Conservation (phyloP, 2,797 vertebrate species). For the Anguilla megastoma region DNA sequence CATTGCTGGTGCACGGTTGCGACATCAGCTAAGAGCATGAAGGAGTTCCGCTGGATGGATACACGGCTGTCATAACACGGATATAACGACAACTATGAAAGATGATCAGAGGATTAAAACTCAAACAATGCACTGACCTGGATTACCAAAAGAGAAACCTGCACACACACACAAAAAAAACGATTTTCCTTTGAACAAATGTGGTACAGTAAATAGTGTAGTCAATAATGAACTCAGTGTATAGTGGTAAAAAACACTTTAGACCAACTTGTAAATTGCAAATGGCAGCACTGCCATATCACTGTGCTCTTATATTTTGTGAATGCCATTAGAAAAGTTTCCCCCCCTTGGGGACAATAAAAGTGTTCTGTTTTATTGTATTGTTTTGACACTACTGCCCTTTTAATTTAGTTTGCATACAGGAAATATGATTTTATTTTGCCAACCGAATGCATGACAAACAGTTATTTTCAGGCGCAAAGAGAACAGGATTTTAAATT, state of each 20-base stretch:
- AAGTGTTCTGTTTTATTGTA: neutral
- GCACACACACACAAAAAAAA: conserved; percentile 70
- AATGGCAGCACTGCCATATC: neutral
- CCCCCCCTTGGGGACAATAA: neutral
- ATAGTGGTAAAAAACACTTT: neutral
- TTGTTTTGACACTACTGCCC: neutral
- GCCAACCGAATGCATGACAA: neutral
- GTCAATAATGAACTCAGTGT: neutral
- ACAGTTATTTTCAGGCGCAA: neutral
- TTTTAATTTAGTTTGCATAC: neutral
- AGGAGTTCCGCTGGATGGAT: neutral
- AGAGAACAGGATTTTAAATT: neutral
- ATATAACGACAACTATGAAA: neutral
- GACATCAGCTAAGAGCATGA: neutral
- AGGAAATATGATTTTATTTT: conserved; percentile 2
- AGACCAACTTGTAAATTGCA: neutral
- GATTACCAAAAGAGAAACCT: conserved; percentile 70
- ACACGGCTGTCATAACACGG: neutral
- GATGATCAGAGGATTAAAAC: neutral
- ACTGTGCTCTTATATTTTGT: neutral
- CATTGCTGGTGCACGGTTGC: neutral
- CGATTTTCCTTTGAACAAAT: conserved; percentile 40
- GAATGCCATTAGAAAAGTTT: neutral
- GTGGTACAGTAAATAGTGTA: neutral
- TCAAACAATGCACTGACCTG: conserved; percentile 44